These are phyloP conservation scores for Aplodontia rufa DNA, from an alignment of 2,113 vertebrate species.

Conservation along the genomic window DNA sequence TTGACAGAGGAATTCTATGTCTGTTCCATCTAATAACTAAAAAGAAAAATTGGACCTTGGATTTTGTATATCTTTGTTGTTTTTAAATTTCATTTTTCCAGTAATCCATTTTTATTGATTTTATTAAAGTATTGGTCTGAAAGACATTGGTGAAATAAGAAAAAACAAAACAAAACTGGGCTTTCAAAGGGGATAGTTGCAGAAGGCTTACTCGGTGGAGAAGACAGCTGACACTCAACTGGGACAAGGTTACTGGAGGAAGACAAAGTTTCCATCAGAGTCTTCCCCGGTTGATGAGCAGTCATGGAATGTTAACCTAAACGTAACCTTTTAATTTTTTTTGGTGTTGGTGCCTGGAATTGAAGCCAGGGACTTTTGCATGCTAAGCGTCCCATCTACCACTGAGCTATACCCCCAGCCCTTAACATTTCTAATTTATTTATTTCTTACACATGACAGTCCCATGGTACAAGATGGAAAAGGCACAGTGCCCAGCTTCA, in stretches of 20 bases:
- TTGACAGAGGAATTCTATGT: background rate
- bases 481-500: background rate
- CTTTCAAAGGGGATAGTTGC: background rate
- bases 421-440: background rate
- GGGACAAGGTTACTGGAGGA: background rate
- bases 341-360: background rate
- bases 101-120: constrained; percentile 63
- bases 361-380: background rate
- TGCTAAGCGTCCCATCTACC: background rate
- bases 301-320: background rate
- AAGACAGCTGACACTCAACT: background rate
- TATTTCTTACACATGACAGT: background rate
- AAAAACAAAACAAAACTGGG: constrained; percentile 25
- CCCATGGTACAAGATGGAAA: background rate
- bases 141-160: constrained; percentile 24
- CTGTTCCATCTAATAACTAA: background rate
- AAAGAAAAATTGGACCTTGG: constrained; percentile 30
- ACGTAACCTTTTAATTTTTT: background rate
- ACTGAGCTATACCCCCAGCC: background rate
- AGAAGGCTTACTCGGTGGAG: background rate
- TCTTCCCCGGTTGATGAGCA: background rate
- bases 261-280: rapidly evolving
- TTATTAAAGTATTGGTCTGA: constrained; percentile 27
- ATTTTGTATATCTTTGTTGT: constrained; percentile 10
- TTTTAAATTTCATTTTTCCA: constrained; percentile 53